Percentiles rank a stretch among this genome's conserved stretches.
Evolutionary conservation across 2,797 vertebrate species (phyloP).

Genomic region (Brachyrhaphis roseni): DNA sequence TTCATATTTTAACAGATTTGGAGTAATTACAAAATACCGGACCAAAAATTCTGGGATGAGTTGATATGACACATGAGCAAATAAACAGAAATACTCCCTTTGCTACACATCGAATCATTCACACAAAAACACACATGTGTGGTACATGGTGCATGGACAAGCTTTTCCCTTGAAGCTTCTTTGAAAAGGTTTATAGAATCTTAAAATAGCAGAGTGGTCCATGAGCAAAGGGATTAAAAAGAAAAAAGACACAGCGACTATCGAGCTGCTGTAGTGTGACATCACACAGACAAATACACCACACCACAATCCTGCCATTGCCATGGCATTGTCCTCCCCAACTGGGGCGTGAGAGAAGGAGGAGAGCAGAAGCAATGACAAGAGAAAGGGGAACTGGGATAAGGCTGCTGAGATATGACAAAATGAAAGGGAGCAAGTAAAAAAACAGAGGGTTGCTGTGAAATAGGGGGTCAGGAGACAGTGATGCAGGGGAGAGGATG

Average conservation of each 20-base stretch:
- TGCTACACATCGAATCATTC: constrained; percentile 12
- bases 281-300: constrained; percentile 62
- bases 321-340: constrained; percentile 73
- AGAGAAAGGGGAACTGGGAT: constrained; percentile 52
- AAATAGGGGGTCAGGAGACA: constrained; percentile 39
- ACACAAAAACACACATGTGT: constrained; percentile 19
- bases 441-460: constrained; percentile 32
- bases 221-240: constrained; percentile 73
- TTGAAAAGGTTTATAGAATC: constrained; percentile 78
- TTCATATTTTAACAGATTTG: neutral
- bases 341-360: constrained; percentile 77
- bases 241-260: constrained; percentile 70
- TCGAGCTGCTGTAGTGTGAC: constrained; percentile 67
- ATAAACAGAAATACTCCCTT: constrained; percentile 18
- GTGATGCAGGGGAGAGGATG: constrained; percentile 25
- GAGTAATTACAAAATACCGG: constrained; percentile 9
- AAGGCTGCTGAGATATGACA: constrained; percentile 61
- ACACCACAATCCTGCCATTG: constrained; percentile 49
- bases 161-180: constrained; percentile 64
- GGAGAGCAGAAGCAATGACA: constrained; percentile 47
- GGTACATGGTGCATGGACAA: constrained; percentile 49
- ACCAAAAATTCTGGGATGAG: constrained; percentile 17
- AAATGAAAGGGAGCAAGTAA: constrained; percentile 48
- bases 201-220: constrained; percentile 79
- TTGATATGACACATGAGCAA: constrained; percentile 19